Evolutionary conservation across 2,113 vertebrate genomes (phyloP), one percentile per base, ranked within the genome.

Genomic region (Phainopepla nitens): DNA sequence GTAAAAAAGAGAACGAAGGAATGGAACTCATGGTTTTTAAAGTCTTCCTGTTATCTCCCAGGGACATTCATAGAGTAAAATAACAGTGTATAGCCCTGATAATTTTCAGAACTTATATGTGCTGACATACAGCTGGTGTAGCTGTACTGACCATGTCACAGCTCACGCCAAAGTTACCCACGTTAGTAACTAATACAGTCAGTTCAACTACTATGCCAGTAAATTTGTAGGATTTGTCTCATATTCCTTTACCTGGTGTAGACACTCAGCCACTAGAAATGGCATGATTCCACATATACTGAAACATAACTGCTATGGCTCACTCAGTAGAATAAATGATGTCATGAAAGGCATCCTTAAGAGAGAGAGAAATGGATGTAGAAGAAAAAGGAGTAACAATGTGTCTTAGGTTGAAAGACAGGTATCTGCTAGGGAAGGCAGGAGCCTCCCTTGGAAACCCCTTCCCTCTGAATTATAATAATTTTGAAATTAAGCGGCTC

Each of bases 211-310:
- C 9, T 69, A 2, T 73, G 28, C 4, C 68, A 78, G 23, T 44
- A 35, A 44, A 81, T 53, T 27, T 56, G 27, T 31, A 31, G 11
- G 9, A 41, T 84, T 81, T 69, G 11, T 53, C 29, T 50, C 41
- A 20, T 45, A 31, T 54, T 73, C 22, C 54, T 44, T 1, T 49
- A n/a, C 29, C 22, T 47, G 15, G 27, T 78, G 13, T 11, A 53
- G 31, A 4, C 24, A 44, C 49, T 64, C 36, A 81, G 56, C 31
- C 39, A 25, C 25, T 42, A 54, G 36, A 72, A 69, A 29, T 69
- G 36, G 5, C 9, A 49, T 0, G 1, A 42, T 70, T 36, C 20
- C 4, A 0, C 42, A 13, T 5, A 7, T n/a, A 23, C 10, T 65
- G 60, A 75, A 84, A 57, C 14, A 50, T 27, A 81, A 29, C 15